Evolutionary conservation across 2,888 invertebrate species (phyloP).

Genomic region (Nasonovia ribisnigri): DNA sequence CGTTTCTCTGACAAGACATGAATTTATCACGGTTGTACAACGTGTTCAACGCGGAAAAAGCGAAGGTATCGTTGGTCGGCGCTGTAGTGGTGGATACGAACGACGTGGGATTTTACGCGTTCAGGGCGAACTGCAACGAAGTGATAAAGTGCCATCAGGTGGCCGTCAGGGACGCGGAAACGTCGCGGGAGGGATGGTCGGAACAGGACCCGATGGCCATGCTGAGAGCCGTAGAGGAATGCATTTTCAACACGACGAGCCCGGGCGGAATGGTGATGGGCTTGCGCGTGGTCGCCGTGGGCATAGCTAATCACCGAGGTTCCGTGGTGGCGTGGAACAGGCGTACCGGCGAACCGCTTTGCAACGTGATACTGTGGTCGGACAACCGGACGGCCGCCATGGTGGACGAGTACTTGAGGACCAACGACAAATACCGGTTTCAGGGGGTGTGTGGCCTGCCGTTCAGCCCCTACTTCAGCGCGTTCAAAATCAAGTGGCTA

Average conservation of each 20-base stretch:
- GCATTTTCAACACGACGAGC: constrained; percentile 78
- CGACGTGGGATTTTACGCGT: constrained; percentile 73
- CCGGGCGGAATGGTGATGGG: constrained; percentile 71
- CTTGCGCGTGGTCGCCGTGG: constrained; percentile 79
- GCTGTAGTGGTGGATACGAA: constrained; percentile 14
- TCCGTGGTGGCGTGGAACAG: constrained; percentile 97
- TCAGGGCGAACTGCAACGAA: constrained; percentile 85
- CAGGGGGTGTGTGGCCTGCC: constrained; percentile 38
- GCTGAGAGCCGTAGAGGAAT: constrained; percentile 83
- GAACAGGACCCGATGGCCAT: constrained; percentile 94
- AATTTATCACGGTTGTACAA: neutral
- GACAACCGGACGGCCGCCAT: constrained; percentile 1
- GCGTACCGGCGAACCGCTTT: constrained; percentile 86
- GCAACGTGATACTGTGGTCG: constrained; percentile 83
- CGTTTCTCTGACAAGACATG: neutral
- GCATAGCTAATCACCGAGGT: constrained; percentile 96
- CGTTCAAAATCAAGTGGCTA: constrained; percentile 50
- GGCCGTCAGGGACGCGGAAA: constrained; percentile 80
- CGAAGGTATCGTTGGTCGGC: neutral
- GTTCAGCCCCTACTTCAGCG: constrained; percentile 31
- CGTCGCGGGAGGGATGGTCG: constrained; percentile 91
- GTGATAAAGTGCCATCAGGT: constrained; percentile 90
- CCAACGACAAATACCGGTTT: neutral
- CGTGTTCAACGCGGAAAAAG: neutral
- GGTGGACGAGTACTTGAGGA: neutral